phyloP scores from a whole-genome alignment of 2,888 invertebrate species.

The Dryobota labecula region DNA sequence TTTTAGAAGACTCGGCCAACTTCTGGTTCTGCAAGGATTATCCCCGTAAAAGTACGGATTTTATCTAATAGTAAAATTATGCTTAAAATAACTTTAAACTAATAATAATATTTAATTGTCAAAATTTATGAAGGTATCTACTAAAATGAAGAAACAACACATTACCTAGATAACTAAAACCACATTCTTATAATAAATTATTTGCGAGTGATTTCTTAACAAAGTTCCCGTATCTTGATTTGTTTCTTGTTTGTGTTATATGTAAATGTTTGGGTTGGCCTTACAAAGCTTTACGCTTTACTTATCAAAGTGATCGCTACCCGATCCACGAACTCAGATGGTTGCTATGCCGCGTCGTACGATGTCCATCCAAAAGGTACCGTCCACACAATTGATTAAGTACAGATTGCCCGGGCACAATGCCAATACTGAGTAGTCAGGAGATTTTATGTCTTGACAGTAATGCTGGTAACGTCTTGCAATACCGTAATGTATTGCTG shows the following conservation, averaged over 20 bases:
- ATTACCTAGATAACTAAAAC: background rate
- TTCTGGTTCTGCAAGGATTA: background rate
- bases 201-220: background rate
- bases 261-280: conserved; percentile 16
- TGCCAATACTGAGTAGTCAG: conserved; percentile 39
- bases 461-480: conserved; percentile 29
- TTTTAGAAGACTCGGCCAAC: background rate
- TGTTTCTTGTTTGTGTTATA: conserved; percentile 20
- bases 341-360: background rate
- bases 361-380: conserved; percentile 5
- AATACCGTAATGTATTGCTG: conserved; percentile 21
- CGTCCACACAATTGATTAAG: conserved; percentile 30
- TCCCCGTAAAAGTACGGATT: no score
- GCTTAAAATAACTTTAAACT: no score
- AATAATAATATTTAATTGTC: background rate
- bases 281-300: background rate
- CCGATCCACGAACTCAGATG: conserved; percentile 18
- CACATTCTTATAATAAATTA: background rate
- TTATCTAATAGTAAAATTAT: no score
- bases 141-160: background rate
- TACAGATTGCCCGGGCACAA: conserved; percentile 37
- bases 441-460: conserved; percentile 28
- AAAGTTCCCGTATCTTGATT: conserved; percentile 6
- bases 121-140: background rate
- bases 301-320: conserved; percentile 10